A percentile compares a stretch with the other conserved stretches of the same genome.
Conservation (phyloP, 2,113 vertebrate genomes). For the Sitta europaea region DNA sequence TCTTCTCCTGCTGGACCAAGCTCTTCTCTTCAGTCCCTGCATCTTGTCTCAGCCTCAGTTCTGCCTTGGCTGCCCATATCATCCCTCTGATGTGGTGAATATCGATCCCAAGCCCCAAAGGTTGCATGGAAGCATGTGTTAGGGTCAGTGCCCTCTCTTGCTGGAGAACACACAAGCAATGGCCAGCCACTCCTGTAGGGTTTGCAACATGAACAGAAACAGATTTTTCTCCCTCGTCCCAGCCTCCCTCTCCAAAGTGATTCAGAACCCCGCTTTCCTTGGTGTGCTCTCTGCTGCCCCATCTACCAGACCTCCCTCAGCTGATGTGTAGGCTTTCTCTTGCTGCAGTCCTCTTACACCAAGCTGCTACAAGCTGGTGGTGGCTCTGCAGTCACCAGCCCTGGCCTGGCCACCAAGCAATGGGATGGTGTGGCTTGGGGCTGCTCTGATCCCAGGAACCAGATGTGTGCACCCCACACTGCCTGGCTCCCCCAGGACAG, state of each 20-base stretch:
- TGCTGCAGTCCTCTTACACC: rapidly evolving
- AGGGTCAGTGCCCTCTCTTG: background rate
- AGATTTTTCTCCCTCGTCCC: background rate
- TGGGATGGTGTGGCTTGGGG: background rate
- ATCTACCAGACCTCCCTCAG: background rate
- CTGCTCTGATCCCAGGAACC: background rate
- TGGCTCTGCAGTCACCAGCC: background rate
- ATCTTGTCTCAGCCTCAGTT: background rate
- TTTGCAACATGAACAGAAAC: background rate
- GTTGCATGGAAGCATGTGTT: background rate
- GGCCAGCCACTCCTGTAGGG: rapidly evolving
- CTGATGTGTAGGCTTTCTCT: background rate
- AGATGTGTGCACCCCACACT: background rate
- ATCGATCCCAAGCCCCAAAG: rapidly evolving
- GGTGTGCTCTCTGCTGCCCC: background rate
- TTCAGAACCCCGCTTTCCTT: rapidly evolving
- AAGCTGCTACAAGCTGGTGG: background rate
- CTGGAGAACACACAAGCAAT: background rate
- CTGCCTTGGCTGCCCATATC: background rate
- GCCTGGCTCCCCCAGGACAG: rapidly evolving
- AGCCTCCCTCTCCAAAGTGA: background rate
- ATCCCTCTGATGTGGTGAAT: background rate
- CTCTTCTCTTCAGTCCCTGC: background rate
- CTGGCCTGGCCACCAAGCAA: background rate
- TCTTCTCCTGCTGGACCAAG: background rate